Evolutionary conservation across 2,888 invertebrate genomes (phyloP).

Genomic region (Pyrrhia umbra): DNA sequence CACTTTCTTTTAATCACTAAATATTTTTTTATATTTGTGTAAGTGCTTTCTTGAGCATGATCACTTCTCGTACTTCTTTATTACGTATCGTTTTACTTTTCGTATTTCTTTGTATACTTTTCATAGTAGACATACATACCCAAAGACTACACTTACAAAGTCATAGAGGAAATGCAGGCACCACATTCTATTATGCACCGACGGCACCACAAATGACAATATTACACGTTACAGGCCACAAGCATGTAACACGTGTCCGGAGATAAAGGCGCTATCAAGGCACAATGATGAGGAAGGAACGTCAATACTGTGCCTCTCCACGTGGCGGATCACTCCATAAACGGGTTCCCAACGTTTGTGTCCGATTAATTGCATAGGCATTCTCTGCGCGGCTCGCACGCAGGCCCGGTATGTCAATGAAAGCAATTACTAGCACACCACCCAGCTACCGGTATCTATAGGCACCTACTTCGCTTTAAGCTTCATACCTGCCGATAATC

Average conservation of each 20-base stretch:
- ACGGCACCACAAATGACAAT: constrained; percentile 1
- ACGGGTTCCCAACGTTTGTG: constrained; percentile 78
- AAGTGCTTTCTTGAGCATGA: too few relatives aligned
- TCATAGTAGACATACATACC: too few relatives aligned
- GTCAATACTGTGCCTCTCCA: constrained; percentile 56
- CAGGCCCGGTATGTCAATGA: constrained; percentile 82
- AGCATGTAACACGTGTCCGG: constrained; percentile 28
- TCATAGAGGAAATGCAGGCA: background rate
- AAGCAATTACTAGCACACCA: constrained; percentile 83
- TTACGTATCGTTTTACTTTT: too few relatives aligned
- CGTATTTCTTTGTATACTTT: too few relatives aligned
- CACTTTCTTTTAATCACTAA: too few relatives aligned
- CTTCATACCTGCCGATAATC: constrained; percentile 54
- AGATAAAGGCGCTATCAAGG: constrained; percentile 54
- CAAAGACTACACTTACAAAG: background rate
- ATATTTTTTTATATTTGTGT: too few relatives aligned
- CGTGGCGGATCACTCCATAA: constrained; percentile 67
- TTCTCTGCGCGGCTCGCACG: constrained; percentile 76
- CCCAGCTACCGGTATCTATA: constrained; percentile 57
- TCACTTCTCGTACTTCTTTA: too few relatives aligned
- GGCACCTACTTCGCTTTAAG: constrained; percentile 49
- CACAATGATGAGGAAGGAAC: constrained; percentile 58
- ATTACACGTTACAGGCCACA: constrained; percentile 11
- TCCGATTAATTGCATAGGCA: constrained; percentile 85
- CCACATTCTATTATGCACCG: constrained; percentile 1